Conservation (phyloP, 1,140 invertebrate genomes). For the Lanistes nyassanus region DNA sequence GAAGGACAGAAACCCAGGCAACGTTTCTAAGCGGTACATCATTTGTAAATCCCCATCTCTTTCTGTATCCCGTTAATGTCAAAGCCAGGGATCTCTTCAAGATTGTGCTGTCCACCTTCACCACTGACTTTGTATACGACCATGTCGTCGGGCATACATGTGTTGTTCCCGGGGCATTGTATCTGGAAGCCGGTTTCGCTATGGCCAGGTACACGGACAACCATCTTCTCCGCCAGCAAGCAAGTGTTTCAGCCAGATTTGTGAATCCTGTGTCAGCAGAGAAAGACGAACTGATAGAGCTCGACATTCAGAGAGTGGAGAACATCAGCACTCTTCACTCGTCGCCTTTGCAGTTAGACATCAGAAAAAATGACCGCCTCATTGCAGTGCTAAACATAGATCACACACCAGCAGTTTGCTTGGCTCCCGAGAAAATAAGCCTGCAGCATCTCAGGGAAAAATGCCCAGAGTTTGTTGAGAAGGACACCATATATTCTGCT, state of each 20-base stretch:
- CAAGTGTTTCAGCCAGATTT: slow-evolving; percentile 23
- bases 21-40: not conserved
- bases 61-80: not conserved
- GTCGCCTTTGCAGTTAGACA: not conserved
- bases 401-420: too few species aligned
- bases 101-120: slow-evolving; percentile 15
- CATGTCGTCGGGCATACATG: slow-evolving; percentile 29
- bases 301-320: not conserved
- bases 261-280: slow-evolving; percentile 10
- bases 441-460: slow-evolving; percentile 23
- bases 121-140: slow-evolving; percentile 30
- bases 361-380: too few species aligned
- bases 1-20: not conserved
- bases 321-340: not conserved
- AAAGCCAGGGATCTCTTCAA: slow-evolving; percentile 9
- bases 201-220: slow-evolving; percentile 11
- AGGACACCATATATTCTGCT: slow-evolving; percentile 34
- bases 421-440: too few species aligned
- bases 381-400: too few species aligned
- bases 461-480: slow-evolving; percentile 30
- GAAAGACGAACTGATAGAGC: slow-evolving; percentile 3
- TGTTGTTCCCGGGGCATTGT: slow-evolving; percentile 33
- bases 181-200: slow-evolving; percentile 31
- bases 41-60: not conserved
- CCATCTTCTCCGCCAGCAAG: not conserved